Evolutionary conservation across 2,888 invertebrate species (phyloP).

Genomic region (Synanthedon formicaeformis): DNA sequence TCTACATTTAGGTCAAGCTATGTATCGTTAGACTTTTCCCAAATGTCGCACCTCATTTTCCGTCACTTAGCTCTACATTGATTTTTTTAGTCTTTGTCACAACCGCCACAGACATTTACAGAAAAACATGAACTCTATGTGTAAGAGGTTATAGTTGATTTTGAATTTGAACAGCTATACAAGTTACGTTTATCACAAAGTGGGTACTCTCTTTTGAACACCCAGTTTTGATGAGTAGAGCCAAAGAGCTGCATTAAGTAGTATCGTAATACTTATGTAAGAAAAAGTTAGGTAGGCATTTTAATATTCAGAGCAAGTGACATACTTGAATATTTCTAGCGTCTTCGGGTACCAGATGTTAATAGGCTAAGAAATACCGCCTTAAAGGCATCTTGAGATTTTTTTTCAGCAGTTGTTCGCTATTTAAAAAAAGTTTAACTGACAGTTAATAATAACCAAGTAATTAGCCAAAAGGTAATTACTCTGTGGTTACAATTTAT

Average conservation of each 20-base stretch:
- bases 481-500: no score
- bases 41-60: constrained; percentile 57
- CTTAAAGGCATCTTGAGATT: no score
- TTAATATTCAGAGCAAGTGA: constrained; percentile 51
- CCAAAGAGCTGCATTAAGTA: constrained; percentile 38
- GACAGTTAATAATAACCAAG: no score
- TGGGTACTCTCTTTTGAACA: constrained; percentile 25
- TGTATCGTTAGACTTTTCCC: constrained; percentile 34
- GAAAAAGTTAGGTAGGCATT: constrained; percentile 38
- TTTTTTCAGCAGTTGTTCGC: no score
- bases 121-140: constrained; percentile 16
- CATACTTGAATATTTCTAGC: constrained; percentile 42
- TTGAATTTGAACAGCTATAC: neutral
- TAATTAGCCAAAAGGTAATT: no score
- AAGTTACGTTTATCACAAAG: constrained; percentile 6
- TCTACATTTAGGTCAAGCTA: constrained; percentile 48
- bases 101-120: constrained; percentile 10
- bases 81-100: constrained; percentile 13
- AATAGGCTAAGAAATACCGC: no score
- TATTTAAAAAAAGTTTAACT: no score
- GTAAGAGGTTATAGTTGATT: neutral
- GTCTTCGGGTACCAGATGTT: constrained; percentile 25
- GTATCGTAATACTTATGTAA: constrained; percentile 29
- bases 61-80: constrained; percentile 38
- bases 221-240: constrained; percentile 40